These are phyloP conservation scores for Cotesia typhae DNA, from an alignment of 1,140 invertebrate species.

Conservation along the genomic window DNA sequence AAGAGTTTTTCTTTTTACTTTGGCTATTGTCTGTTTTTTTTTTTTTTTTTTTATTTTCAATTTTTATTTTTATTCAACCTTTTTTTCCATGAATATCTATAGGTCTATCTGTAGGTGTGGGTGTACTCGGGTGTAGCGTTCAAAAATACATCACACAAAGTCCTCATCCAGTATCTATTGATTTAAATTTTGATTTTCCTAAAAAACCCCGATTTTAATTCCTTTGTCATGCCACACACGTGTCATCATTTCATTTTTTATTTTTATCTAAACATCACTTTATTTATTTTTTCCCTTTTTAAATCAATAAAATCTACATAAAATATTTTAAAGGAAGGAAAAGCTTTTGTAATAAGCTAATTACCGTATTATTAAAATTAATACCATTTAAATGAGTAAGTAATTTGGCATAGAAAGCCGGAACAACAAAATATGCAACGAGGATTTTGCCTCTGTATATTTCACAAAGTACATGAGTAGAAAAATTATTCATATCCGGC, in stretches of 20 bases:
- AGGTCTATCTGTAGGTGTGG: conserved; percentile 17
- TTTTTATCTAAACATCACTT: too few relatives aligned
- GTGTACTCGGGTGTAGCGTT: not conserved
- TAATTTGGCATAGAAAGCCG: conserved; percentile 21
- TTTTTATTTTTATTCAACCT: not conserved
- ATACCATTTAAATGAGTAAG: not conserved
- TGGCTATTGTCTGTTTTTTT: too few relatives aligned
- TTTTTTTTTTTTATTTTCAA: not conserved
- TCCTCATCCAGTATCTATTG: too few relatives aligned
- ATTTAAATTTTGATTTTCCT: too few relatives aligned
- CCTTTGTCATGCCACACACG: too few relatives aligned
- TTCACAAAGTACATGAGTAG: conserved; percentile 5
- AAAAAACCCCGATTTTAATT: too few relatives aligned
- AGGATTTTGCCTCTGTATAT: conserved; percentile 3
- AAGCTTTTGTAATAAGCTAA: not conserved
- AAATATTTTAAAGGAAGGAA: not conserved
- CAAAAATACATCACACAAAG: conserved; percentile 4
- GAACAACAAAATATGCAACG: conserved; percentile 23
- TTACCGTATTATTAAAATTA: conserved; percentile 10
- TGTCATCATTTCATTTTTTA: not conserved
- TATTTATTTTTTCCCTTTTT: not conserved
- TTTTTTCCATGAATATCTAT: not conserved
- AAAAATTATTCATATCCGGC: conserved; percentile 28
- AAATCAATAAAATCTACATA: not conserved
- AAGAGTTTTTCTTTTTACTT: conserved; percentile 10